Percentiles rank a stretch among this genome's conserved stretches.
phyloP scores from a whole-genome alignment of 2,797 vertebrate species.

The Melanotaenia trifasciata region DNA sequence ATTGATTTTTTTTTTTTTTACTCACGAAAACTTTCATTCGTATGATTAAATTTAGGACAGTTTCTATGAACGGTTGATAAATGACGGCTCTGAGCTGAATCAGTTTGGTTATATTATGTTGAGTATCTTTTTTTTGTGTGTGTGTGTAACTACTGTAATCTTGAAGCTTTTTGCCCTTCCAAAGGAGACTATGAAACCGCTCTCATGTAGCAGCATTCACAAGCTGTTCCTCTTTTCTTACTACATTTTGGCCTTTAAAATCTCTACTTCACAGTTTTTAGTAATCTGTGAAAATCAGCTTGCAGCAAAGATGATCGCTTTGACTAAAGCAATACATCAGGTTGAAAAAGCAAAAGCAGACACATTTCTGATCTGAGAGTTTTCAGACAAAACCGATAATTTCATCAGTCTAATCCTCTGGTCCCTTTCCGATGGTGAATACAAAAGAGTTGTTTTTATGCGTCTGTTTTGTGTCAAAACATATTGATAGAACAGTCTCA shows the following conservation, averaged over 20 bases:
- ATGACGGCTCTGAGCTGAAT: background rate
- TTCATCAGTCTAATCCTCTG: constrained; percentile 17
- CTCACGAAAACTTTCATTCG: no score
- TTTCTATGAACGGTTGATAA: background rate
- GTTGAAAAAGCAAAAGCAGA: constrained; percentile 14
- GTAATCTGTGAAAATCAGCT: constrained; percentile 39
- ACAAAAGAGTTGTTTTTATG: background rate
- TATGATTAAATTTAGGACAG: no score
- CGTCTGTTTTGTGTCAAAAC: constrained; percentile 29
- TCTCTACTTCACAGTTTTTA: constrained; percentile 22
- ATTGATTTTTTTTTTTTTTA: no score
- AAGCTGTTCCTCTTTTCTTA: constrained; percentile 13
- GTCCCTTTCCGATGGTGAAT: background rate
- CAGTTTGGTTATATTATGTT: background rate
- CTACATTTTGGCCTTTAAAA: constrained; percentile 34
- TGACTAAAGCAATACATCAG: constrained; percentile 26
- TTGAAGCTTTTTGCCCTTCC: background rate
- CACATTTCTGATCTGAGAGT: background rate
- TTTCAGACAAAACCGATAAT: constrained; percentile 16
- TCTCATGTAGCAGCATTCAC: constrained; percentile 16
- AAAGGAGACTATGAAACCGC: constrained; percentile 5
- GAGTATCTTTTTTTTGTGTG: background rate
- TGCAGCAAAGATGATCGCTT: constrained; percentile 9
- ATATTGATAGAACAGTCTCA: constrained; percentile 53
- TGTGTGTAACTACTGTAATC: background rate